Evolutionary conservation across 2,797 vertebrate genomes (phyloP).

Genomic region (Malacoraja senta): DNA sequence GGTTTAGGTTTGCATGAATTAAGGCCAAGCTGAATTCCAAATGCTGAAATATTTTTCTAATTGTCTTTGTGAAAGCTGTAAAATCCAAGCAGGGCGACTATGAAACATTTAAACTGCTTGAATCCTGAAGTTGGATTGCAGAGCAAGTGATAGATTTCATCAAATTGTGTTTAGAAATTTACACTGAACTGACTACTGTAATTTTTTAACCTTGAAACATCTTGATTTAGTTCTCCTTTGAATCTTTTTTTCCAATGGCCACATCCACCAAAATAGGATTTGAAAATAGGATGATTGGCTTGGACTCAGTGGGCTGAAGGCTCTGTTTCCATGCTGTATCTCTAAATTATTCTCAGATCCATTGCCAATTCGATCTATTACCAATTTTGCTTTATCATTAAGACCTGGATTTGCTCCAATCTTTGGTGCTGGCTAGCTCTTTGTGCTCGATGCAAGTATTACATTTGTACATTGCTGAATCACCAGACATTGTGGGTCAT

Average conservation of each 20-base stretch:
- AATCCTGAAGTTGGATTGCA: not conserved
- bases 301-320: no score
- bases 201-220: not conserved
- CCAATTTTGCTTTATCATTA: no score
- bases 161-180: not conserved
- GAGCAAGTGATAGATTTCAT: not conserved
- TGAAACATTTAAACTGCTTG: not conserved
- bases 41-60: not conserved
- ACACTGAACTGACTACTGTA: not conserved
- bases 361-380: not conserved
- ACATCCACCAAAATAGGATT: not conserved
- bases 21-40: not conserved
- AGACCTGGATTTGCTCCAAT: not conserved
- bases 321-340: no score
- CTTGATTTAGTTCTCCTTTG: no score
- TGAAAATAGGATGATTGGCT: no score
- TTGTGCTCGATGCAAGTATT: not conserved
- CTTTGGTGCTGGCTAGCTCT: not conserved
- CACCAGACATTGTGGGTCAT: not conserved
- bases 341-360: not conserved
- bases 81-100: not conserved
- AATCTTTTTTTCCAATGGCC: not conserved
- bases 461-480: not conserved
- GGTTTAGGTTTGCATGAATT: not conserved
- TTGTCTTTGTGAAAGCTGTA: slow-evolving; percentile 6